Evolutionary conservation across 2,888 invertebrate genomes (phyloP).

Genomic region (Kuschelorhynchus macadamiae): DNA sequence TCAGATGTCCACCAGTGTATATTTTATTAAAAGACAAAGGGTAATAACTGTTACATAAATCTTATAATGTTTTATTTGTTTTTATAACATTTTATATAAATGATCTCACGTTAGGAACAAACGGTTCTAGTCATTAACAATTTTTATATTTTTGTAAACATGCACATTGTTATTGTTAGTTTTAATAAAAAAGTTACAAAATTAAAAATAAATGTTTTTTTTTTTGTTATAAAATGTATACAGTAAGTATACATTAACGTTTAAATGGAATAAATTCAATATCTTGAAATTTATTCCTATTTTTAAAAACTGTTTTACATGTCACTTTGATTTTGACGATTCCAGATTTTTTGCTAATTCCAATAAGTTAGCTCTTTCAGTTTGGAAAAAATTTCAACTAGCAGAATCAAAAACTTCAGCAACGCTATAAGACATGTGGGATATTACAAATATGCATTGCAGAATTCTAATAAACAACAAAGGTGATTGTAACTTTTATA

Average conservation of each 20-base stretch:
- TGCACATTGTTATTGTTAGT: slow-evolving; percentile 30
- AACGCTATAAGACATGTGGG: too few species aligned
- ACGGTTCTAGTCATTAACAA: slow-evolving; percentile 43
- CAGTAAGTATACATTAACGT: too few species aligned
- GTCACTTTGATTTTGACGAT: neutral
- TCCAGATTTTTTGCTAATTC: too few species aligned
- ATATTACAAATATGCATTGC: too few species aligned
- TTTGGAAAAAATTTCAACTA: too few species aligned
- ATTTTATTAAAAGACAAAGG: neutral
- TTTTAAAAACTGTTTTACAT: neutral
- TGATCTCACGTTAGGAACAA: slow-evolving; percentile 19
- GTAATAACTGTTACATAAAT: neutral
- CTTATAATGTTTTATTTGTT: neutral
- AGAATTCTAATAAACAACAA: too few species aligned
- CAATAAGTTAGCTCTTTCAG: too few species aligned
- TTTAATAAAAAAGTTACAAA: neutral
- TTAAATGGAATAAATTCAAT: too few species aligned
- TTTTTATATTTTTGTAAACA: slow-evolving; percentile 47
- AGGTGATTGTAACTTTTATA: too few species aligned
- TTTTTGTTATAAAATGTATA: too few species aligned
- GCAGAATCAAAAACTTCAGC: too few species aligned
- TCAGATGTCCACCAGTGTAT: too few species aligned
- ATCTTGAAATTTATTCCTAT: neutral
- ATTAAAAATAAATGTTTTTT: neutral
- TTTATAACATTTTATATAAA: slow-evolving; percentile 7